Base-by-base conservation (phyloP, 2,113 vertebrate species). In the Ascaphus truei region DNA sequence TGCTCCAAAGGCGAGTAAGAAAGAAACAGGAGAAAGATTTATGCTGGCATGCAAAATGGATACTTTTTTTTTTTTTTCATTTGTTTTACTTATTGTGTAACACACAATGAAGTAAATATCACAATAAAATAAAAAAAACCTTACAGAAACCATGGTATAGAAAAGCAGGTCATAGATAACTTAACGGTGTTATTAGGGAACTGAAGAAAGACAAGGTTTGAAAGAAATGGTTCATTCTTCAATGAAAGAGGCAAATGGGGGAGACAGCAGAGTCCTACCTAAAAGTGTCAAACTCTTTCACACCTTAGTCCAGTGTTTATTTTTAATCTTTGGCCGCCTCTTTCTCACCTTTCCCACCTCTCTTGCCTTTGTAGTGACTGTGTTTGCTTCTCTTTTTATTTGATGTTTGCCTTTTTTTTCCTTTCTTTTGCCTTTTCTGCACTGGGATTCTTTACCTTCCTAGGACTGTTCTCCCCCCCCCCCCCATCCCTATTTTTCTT, bases 181-280 rank as follows among this genome's bases (percentile, higher is more conserved):
- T 76, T 34, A 72, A 37, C 29, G 33, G 25, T 41, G 34, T 57
- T 47, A 68, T 57, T 68, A 57, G 41, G 53, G 37, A 57, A 47
- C 26, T 57, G 64, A 68, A 47, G 64, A 68, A 12, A 57, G 64
- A 57, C 53, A 57, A 53, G 71, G 23, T 31, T 50, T 48, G 37
- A 34, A 48, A 59, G 41, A 59, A 68, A 59, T 60, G 31, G 20
- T 13, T 59, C 30, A 50, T 60, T 59, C n/a, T 30, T 15, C 31
- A 30, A 57, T 68, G 53, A 57, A 68, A 58, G 29, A 57, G 26
- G 48, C 63, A 66, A 34, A 66, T 55, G 62, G 53, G 62, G 48
- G 48, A 53, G 62, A 39, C 48, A 53, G 62, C 25, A 66, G 30
- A 41, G 25, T 65, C 63, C 63, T 51, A 65, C 23, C 30, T 31